Evolutionary conservation across 2,888 invertebrate genomes (phyloP), one percentile per base, ranked within the genome.

Genomic region (Aporophyla lueneburgensis): DNA sequence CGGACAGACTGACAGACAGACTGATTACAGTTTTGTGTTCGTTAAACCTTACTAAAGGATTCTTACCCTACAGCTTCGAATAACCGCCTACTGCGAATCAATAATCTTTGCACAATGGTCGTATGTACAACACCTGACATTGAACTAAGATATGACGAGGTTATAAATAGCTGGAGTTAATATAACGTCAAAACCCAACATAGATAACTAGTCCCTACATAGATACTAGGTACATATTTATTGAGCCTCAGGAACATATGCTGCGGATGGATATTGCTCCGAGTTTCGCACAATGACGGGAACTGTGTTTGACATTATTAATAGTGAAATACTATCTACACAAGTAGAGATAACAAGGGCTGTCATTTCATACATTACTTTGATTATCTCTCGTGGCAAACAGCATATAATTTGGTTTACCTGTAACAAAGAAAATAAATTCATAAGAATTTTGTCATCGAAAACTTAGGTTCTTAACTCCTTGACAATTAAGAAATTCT

Each of bases 381-480:
- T 9, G 21, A 54, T 43, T 21, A 12, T 7, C 1, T 24, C 14
- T 54, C 12, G 14, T 51, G 24, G 46, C n/a, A 12, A 49, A 43
- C 33, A 49, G 14, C 24, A 51, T 14, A 33, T 5, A 46, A 14
- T 16, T 61, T 19, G 12, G 27, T 51, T 82, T 87, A 86, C 86
- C 86, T 86, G 86, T 3, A 86, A 86, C 80, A 86, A 87, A 51
- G 10, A 61, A 72, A 80, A 58, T 1, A 5, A 54, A 59, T 27
- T 61, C 21, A 43, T 77, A 43, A 75, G 56, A 46, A 46, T 54
- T 4, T 40, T 54, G 12, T 43, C 40, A 19, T 75, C 1, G 16
- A 16, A 46, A 4, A 16, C 27, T 49, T 73, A 16, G 24, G 19
- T n/a, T 49, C 9, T 49, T 21, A 40, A 53, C 21, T 49, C 5